Percentiles rank a stretch among this genome's conserved stretches.
These are phyloP conservation scores for Orycteropus afer DNA, from an alignment of 2,113 vertebrate genomes.

Conservation along the genomic window DNA sequence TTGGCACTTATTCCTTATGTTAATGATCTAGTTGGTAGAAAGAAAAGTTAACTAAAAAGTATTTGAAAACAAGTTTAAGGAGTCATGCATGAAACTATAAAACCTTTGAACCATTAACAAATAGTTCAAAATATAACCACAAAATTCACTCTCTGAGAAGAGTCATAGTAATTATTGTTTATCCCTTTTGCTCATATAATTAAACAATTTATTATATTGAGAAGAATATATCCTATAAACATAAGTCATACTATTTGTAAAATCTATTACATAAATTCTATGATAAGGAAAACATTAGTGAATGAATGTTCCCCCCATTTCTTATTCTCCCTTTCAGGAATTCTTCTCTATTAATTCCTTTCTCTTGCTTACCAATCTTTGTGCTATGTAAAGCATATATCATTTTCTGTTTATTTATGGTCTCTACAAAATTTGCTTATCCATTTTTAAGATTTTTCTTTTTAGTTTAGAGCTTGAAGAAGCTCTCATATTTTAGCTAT, in stretches of 20 bases:
- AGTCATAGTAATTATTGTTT: neutral
- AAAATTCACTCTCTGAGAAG: neutral
- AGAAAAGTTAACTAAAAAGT: neutral
- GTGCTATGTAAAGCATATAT: neutral
- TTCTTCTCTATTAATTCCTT: constrained; percentile 4
- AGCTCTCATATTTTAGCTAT: neutral
- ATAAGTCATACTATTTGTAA: neutral
- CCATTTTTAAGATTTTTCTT: neutral
- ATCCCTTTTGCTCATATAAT: constrained; percentile 3
- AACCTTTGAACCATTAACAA: neutral
- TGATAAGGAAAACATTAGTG: neutral
- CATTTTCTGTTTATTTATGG: neutral
- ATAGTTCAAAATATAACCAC: neutral
- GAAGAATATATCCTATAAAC: neutral
- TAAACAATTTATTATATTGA: neutral
- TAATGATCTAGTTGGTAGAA: neutral
- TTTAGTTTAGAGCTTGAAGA: neutral
- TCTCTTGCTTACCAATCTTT: neutral
- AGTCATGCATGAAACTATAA: neutral
- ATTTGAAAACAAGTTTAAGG: neutral
- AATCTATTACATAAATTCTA: neutral
- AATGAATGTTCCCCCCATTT: neutral
- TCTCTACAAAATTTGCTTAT: neutral
- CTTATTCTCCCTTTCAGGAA: neutral
- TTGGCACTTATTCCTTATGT: neutral